Base-by-base conservation (phyloP, 2,888 invertebrate genomes). In the Phanerotoma sp. region DNA sequence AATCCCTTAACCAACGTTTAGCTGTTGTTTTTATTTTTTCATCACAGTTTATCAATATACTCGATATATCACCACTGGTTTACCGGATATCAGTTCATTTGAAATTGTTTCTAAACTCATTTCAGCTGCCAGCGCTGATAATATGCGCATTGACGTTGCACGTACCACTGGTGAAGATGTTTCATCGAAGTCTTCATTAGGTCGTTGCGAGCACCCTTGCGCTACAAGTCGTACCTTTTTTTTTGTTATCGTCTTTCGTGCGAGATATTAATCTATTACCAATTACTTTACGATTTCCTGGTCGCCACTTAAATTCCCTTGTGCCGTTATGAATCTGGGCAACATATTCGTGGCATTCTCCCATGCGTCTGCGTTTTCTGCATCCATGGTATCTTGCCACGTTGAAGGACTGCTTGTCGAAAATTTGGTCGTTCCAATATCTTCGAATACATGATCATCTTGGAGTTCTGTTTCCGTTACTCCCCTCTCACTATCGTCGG, bases 191-290 rank as follows among this genome's bases (percentile, higher is more conserved):
- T n/a, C n/a, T n/a, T n/a, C n/a, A n/a, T n/a, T n/a, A n/a, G n/a
- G n/a, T n/a, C n/a, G n/a, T n/a, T 54, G 55, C 1, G 57, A 48
- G 33, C 50, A 61, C 4, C 57, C 59, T 28, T 46, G 46, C 2
- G 61, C 61, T 2, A 61, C 59, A 10, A 62, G 47, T 7, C 57
- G 28, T 0, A 49, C 51, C 32, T 57, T 59, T 32, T 25, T n/a
- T 49, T 30, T 42, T 58, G 13, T 9, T 35, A 10, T 46, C 28
- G 2, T 13, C n/a, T 38, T 62, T 60, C 1, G 52, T 60, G 9
- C 37, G 13, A 15, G 58, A 57, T 4, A 60, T 56, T 22, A 48
- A 52, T 47, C 55, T 33, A 15, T 40, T 57, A 2, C 56, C 53
- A 9, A 58, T 61, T 1, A 53, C 47, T 33, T 57, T 56, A 20